A percentile compares a stretch with the other conserved stretches of the same genome.
Evolutionary conservation across 2,113 vertebrate species (phyloP).

Genomic region (Hippotragus niger): DNA sequence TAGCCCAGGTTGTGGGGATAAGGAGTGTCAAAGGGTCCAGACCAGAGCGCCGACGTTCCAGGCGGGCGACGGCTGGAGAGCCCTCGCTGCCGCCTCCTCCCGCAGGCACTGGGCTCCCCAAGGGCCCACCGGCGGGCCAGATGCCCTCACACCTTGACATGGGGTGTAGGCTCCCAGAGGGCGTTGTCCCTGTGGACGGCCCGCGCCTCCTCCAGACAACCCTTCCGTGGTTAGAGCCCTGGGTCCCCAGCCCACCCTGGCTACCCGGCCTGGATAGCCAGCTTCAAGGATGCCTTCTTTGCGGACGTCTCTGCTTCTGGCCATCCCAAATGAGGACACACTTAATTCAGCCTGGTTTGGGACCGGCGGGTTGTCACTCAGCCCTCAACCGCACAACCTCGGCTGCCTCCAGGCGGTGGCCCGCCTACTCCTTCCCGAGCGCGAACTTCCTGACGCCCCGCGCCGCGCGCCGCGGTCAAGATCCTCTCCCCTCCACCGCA

Average conservation of each 20-base stretch:
- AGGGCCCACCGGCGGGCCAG: not conserved
- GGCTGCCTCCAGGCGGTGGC: not conserved
- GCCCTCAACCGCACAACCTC: not conserved
- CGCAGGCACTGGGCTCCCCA: not conserved
- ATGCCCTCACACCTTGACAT: not conserved
- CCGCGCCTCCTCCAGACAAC: not conserved
- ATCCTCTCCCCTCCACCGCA: not conserved
- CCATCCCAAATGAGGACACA: not conserved
- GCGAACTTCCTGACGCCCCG: not conserved
- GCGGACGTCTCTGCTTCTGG: not conserved
- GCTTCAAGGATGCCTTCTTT: not conserved
- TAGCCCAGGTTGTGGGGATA: not conserved
- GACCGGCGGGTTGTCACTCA: not conserved
- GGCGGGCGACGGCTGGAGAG: not conserved
- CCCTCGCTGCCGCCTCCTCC: too few relatives aligned
- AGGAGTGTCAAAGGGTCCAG: not conserved
- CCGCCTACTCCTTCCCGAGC: too few relatives aligned
- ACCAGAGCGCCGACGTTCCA: rapidly evolving
- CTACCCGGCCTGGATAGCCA: not conserved
- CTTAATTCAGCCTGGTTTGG: not conserved
- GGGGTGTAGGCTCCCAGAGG: not conserved
- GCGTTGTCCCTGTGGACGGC: not conserved
- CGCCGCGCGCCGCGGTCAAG: rapidly evolving
- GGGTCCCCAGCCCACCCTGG: not conserved
- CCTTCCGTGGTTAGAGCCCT: not conserved